Evolutionary conservation across 1,140 invertebrate species (phyloP), one percentile per base, ranked within the genome.

Genomic region (Sitophilus oryzae): DNA sequence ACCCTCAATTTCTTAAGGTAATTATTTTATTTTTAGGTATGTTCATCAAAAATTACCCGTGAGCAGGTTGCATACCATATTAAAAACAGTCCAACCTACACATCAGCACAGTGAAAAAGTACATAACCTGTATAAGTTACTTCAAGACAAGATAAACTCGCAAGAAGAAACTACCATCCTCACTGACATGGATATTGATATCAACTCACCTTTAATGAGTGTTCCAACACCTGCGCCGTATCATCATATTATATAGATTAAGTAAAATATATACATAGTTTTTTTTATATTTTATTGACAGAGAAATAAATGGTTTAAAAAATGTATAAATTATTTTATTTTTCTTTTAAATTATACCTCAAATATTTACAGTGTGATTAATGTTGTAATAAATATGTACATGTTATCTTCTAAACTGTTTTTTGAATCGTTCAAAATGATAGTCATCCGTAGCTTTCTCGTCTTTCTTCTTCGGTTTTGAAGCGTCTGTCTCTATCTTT

Each of bases 381-480:
- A n/a, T n/a, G n/a, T n/a, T n/a, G n/a, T n/a, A n/a, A n/a, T n/a
- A n/a, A n/a, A n/a, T n/a, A n/a, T n/a, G n/a, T n/a, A n/a, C 76
- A 93, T 30, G 11, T 77, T 90, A 95, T 76, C 92, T 79, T 63
- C 90, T 79, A 75, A 96, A 96, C 70, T 97, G 93, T 75, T 96
- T 96, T 69, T 92, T 93, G 68, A 97, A 98, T 67, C 89, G 88
- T 72, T 96, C 93, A 77, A 93, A 96, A 76, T 96, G 90, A 72
- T 93, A 96, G 77, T 97, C 93, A 73, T 98, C 94, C 1, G 93
- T 95, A 0, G 94, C 93, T 66, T 94, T 89, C 70, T 94, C 89
- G 52, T 84, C 84, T 57, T 84, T 83, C 18, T 85, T 82, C 49
- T 84, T 77, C 19, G 78, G 76, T 73, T 80, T 82, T 37, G 79